phyloP scores from a whole-genome alignment of 30 jellyfish, hydroid and myxozoan species.

The Cassiopea andromeda region DNA sequence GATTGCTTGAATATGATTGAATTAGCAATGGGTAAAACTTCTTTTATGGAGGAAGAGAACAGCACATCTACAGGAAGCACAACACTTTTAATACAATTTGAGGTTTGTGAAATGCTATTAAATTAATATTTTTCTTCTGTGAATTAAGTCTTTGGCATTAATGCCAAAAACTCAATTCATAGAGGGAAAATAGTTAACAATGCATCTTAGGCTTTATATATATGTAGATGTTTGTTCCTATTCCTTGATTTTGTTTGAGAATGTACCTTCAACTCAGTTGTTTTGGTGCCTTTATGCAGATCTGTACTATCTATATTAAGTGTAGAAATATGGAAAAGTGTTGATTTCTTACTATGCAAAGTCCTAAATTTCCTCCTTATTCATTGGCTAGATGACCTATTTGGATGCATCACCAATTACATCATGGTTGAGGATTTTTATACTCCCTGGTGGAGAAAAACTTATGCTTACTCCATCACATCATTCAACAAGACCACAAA shows the following conservation, averaged over 20 bases:
- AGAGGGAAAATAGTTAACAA: too few species aligned
- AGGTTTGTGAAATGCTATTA: constrained; percentile 2
- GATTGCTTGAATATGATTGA: constrained; percentile 53
- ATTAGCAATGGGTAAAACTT: constrained; percentile 22
- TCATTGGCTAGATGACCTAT: background rate
- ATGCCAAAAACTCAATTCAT: too few species aligned
- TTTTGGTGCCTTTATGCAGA: too few species aligned
- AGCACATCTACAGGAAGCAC: constrained; percentile 5
- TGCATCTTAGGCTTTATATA: too few species aligned
- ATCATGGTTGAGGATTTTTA: constrained; percentile 63
- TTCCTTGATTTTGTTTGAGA: too few species aligned
- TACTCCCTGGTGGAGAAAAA: constrained; percentile 58
- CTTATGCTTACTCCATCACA: constrained; percentile 40
- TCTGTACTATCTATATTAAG: too few species aligned
- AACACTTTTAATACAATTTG: constrained; percentile 53
- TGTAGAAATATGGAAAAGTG: too few species aligned
- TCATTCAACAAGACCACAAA: constrained; percentile 11
- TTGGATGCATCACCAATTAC: background rate
- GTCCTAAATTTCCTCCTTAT: background rate
- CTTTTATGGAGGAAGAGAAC: constrained; percentile 16
- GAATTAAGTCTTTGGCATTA: too few species aligned
- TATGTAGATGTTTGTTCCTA: too few species aligned
- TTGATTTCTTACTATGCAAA: too few species aligned
- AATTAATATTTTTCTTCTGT: background rate
- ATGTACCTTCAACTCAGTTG: too few species aligned